phyloP scores from a whole-genome alignment of 2,888 invertebrate genomes.

The Ellobium chinense region DNA sequence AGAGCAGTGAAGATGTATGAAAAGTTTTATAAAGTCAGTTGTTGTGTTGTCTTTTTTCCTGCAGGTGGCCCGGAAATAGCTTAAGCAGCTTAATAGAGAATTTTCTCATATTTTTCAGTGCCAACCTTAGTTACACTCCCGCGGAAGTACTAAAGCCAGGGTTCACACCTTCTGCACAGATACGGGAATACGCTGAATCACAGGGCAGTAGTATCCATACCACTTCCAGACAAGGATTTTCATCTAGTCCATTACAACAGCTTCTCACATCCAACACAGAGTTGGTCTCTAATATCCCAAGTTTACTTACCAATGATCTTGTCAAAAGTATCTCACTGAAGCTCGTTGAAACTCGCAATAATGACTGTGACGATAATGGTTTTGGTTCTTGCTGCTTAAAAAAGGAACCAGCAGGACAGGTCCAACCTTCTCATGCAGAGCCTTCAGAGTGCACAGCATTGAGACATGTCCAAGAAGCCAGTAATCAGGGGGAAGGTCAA shows the following conservation, averaged over 20 bases:
- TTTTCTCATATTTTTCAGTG: constrained; percentile 30
- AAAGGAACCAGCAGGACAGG: not conserved
- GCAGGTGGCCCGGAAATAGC: too few relatives aligned
- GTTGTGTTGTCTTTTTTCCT: too few relatives aligned
- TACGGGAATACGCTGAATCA: too few relatives aligned
- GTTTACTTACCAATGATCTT: not conserved
- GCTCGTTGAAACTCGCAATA: not conserved
- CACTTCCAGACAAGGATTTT: too few relatives aligned
- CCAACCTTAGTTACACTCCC: not conserved
- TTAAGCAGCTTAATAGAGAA: too few relatives aligned
- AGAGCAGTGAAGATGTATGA: too few relatives aligned
- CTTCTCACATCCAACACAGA: constrained; percentile 12
- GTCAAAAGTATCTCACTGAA: not conserved
- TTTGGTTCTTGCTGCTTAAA: not conserved
- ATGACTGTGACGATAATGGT: too few relatives aligned
- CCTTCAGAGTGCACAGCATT: not conserved
- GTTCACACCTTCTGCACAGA: not conserved
- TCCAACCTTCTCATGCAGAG: not conserved
- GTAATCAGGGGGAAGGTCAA: not conserved
- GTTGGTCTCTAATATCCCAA: constrained; percentile 22
- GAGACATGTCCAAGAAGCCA: not conserved
- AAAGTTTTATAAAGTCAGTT: too few relatives aligned
- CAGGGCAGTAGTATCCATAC: too few relatives aligned
- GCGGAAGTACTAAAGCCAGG: not conserved
- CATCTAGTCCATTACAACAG: not conserved